phyloP scores from a whole-genome alignment of 2,888 invertebrate species.

The Limnephilus lunatus region DNA sequence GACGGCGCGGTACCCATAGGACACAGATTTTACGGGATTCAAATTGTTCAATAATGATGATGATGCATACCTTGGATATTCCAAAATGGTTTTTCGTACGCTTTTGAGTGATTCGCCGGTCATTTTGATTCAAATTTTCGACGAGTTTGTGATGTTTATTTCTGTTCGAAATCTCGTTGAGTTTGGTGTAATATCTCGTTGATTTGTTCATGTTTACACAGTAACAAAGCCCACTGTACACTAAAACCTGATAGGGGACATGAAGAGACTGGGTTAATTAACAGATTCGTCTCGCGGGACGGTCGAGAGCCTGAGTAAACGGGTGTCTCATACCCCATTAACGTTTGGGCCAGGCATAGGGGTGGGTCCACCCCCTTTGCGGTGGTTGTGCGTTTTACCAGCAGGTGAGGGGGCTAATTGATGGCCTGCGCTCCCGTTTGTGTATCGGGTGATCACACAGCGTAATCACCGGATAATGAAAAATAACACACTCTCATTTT shows the following conservation, averaged over 20 bases:
- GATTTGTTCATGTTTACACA: not conserved
- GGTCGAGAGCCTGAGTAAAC: not conserved
- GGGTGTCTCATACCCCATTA: slow-evolving; percentile 9
- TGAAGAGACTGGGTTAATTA: slow-evolving; percentile 3
- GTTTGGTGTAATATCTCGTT: no score
- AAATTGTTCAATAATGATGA: no score
- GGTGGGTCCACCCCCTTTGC: not conserved
- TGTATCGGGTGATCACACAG: not conserved
- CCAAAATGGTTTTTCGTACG: no score
- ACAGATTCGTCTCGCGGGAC: slow-evolving; percentile 25
- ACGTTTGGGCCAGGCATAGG: not conserved
- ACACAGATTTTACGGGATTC: no score
- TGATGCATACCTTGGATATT: no score
- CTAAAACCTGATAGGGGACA: not conserved
- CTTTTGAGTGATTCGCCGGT: no score
- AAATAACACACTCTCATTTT: not conserved
- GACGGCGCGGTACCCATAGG: no score
- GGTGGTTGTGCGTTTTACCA: not conserved
- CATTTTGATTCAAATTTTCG: no score
- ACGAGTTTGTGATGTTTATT: no score
- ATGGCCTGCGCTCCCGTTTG: not conserved
- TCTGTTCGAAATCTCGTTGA: no score
- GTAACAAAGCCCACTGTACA: not conserved
- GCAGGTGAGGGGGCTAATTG: slow-evolving; percentile 22
- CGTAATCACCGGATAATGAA: not conserved